Base-by-base conservation (phyloP, 2,888 invertebrate genomes). In the Saturnia pavonia region DNA sequence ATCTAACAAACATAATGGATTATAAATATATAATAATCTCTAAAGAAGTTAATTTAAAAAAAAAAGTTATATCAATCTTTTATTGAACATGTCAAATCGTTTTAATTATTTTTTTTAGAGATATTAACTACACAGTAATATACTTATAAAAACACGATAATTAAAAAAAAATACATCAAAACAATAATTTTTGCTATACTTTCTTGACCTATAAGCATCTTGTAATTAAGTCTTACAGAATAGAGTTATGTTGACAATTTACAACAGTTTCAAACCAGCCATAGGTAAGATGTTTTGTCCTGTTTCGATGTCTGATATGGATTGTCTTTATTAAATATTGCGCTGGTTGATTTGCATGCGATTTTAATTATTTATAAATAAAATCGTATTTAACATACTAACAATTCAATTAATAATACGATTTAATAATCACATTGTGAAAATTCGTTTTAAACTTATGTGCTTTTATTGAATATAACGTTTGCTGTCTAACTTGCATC, bases 271-370 rank as follows among this genome's bases (percentile, higher is more conserved):
- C 43, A 43, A 43, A 12, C 7, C 48, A n/a, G 19, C 43, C 54
- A 42, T 40, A n/a, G 42, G 67, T 67, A 54, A 45, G 25, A 43
- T 16, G 48, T 72, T 66, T 6, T 48, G 11, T 9, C 54, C 11
- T n/a, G 54, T 54, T 22, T 54, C 25, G 60, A 63, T 69, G 16
- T 57, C 43, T 67, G 67, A 63, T 19, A 63, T 63, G 14, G 27
- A 16, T 60, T 60, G 27, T 14, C 25, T 63, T 63, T 34, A 63
- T 27, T 27, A 16, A 25, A 16, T 27, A 34, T 63, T 63, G n/a
- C 34, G 19, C 25, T 34, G 63, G 34, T 16, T 0, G 25, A 19
- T 2, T 34, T 27, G 27, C 34, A 16, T 34, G 63, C n/a, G 16
- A 43, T 43, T 43, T 43, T 43, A 43, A 43, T 12, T 43, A 12